These are phyloP conservation scores for Harpegnathos saltator DNA, from an alignment of 1,140 invertebrate species.

Conservation along the genomic window DNA sequence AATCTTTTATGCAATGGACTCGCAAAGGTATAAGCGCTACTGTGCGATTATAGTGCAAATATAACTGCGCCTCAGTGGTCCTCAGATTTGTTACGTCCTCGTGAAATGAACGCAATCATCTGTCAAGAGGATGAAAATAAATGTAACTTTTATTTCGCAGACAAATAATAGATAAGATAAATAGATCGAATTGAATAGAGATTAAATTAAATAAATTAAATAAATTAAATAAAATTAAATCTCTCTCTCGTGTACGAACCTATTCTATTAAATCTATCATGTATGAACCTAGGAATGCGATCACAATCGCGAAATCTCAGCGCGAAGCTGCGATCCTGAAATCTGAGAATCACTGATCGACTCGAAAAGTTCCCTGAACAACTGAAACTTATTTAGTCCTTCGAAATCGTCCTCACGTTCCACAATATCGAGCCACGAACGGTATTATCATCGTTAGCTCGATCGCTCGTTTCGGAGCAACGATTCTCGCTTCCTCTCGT, in stretches of 20 bases:
- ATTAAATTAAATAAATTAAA: too few species aligned
- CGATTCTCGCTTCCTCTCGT: not conserved
- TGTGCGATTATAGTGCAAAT: slow-evolving; percentile 47
- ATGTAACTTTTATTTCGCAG: too few species aligned
- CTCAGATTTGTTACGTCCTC: slow-evolving; percentile 17
- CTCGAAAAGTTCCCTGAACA: slow-evolving; percentile 6
- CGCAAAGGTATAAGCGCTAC: slow-evolving; percentile 36
- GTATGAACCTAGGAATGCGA: too few species aligned
- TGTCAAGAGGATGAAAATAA: too few species aligned
- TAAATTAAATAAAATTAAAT: too few species aligned
- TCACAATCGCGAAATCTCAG: not conserved
- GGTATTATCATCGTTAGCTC: not conserved
- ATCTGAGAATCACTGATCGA: slow-evolving; percentile 34
- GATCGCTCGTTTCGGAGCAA: slow-evolving; percentile 13
- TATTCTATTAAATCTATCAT: too few species aligned
- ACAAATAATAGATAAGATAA: too few species aligned
- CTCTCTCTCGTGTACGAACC: too few species aligned
- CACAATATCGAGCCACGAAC: not conserved
- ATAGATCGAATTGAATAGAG: too few species aligned
- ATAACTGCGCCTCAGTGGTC: not conserved
- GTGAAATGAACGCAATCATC: too few species aligned
- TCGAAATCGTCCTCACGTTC: slow-evolving; percentile 8
- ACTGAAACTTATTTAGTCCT: slow-evolving; percentile 27
- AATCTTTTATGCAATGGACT: slow-evolving; percentile 44
- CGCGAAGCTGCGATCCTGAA: not conserved